Evolutionary conservation across 2,113 vertebrate species (phyloP), one percentile per base, ranked within the genome.

Genomic region (Caranx ignobilis): DNA sequence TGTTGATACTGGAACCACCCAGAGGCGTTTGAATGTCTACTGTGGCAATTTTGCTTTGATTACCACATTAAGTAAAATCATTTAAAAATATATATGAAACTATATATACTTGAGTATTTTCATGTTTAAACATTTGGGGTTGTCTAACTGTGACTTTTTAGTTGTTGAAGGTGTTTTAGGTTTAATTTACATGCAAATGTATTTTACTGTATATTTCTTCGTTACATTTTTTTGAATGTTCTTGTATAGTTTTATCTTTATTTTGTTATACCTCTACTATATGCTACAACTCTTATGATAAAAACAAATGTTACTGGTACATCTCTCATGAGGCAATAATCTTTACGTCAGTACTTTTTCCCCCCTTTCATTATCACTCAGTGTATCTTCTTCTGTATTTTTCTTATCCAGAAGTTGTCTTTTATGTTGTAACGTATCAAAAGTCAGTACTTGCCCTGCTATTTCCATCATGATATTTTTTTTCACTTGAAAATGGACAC

Each of bases 371-470:
- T 10, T n/a, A 59, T 32, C 41, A 50, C 65, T 47, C 26, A 39
- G 35, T 12, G 15, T 62, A 32, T 57, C 18, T 60, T 80, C 6
- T 73, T 80, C 76, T 83, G 61, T 75, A 45, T 77, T 86, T 55
- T 82, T 79, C 82, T 92, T 86, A 72, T 82, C 83, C 79, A 80
- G 73, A 90, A 82, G 75, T 61, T 41, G 11, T 68, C 18, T 71
- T 56, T 71, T 1, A 19, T 67, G 37, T 52, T 68, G 4, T 9
- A 64, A 61, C 61, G 13, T 48, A 41, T 48, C 31, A 43, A 11
- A 41, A 41, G 3, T 11, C 31, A 4, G 9, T 31, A 26, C n/a
- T 59, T 62, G 15, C 71, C 66, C 68, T 70, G 9, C 16, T 34
- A 31, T 63, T 64, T 78, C 48, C 32, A 34, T 45, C 35, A 60